Percentiles rank a stretch among this genome's conserved stretches.
Conservation (phyloP, 2,888 invertebrate genomes). For the Calliphora vomitoria region DNA sequence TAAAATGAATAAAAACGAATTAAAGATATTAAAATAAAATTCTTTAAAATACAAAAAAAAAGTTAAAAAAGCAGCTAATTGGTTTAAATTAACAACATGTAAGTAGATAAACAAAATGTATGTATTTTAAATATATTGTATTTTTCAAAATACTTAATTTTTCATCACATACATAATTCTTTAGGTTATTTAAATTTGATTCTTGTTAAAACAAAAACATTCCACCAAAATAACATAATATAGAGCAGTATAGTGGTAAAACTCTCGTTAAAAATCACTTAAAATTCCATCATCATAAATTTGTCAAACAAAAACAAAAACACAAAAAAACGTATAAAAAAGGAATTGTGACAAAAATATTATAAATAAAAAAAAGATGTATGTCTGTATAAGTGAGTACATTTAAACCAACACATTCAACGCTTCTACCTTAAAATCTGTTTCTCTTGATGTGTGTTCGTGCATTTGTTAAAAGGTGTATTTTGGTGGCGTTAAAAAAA, state of each 20-base stretch:
- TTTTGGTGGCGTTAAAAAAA: not conserved
- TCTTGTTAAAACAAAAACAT: slow-evolving; percentile 14
- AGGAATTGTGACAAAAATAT: slow-evolving; percentile 61
- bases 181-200: slow-evolving; percentile 30
- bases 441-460: not conserved
- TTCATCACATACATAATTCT: slow-evolving; percentile 5
- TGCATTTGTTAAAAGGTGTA: slow-evolving; percentile 6
- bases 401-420: slow-evolving; percentile 12
- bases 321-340: slow-evolving; percentile 76
- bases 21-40: not conserved
- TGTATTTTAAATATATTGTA: not conserved
- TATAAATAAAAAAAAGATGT: slow-evolving; percentile 32
- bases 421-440: not conserved
- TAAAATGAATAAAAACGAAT: not conserved
- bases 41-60: not conserved
- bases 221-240: not conserved
- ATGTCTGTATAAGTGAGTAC: not conserved
- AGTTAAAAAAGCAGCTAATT: not conserved
- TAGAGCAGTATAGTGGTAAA: slow-evolving; percentile 58
- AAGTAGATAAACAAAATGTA: not conserved
- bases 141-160: not conserved
- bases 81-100: not conserved
- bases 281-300: slow-evolving; percentile 84
- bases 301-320: slow-evolving; percentile 76
- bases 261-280: slow-evolving; percentile 84